Base-by-base conservation (phyloP, 2,888 invertebrate species). In the Euphydryas editha region DNA sequence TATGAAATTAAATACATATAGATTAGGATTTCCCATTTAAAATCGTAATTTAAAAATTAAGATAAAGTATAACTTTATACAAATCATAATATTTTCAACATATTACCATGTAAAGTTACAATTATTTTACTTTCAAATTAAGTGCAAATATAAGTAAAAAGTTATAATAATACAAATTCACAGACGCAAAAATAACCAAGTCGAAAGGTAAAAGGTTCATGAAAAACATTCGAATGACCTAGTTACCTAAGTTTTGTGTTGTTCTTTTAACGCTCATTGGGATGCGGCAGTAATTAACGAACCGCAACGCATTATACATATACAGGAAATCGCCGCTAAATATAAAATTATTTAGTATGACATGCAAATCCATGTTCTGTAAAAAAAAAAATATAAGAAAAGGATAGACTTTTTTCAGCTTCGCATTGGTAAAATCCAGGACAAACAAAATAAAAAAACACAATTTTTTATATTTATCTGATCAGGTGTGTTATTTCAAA, bases 241-340 rank as follows among this genome's bases (percentile, higher is more conserved):
- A 54, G 10, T 54, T 54, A 54, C 54, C 15, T 54, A 36, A 54
- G 54, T 54, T 54, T 30, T 17, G 8, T 17, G 36, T 54, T 54
- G 54, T 54, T 54, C 54, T 54, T 54, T 36, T 36, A 30, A 10
- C 21, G 13, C 49, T 30, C 54, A 21, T 54, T 36, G 54, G 30
- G 36, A 54, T 54, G 54, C 54, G 17, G 54, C 54, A 54, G 54
- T 54, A 54, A 54, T 54, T 54, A 54, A 24, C 54, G 54, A 36
- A 24, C 54, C 54, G 54, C 54, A 54, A 54, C 54, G 17, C 54
- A 36, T 36, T 54, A 54, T 17, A 54, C 17, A 54, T 17, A 30
- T 21, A 54, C 30, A 30, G 30, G 30, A 17, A 17, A 17, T 30
- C 54, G 54, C 30, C 15, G 54, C 30, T n/a, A 51, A 54, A 54